Conservation (phyloP, 2,888 invertebrate genomes). For the Stegana nigrithorax region DNA sequence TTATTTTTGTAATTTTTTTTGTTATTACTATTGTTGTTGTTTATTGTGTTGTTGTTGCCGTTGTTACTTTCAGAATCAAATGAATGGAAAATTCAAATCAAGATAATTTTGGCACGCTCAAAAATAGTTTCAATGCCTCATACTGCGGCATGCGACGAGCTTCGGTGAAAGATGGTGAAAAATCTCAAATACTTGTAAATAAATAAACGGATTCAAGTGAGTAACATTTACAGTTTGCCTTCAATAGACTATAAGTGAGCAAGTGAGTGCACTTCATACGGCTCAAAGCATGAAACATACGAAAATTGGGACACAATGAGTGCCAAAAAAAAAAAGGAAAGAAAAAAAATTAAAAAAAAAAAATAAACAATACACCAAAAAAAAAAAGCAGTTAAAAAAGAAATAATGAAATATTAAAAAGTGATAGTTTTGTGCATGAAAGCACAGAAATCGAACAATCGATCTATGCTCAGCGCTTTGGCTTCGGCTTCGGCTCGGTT, state of each 20-base stretch:
- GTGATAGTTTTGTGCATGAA: slow-evolving; percentile 33
- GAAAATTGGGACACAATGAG: slow-evolving; percentile 52
- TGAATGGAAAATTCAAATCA: slow-evolving; percentile 5
- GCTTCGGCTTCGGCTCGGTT: too few relatives aligned
- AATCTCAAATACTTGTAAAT: slow-evolving; percentile 3
- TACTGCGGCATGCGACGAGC: too few relatives aligned
- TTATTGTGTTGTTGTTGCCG: too few relatives aligned
- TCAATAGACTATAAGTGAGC: neutral
- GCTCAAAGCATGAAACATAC: slow-evolving; percentile 27
- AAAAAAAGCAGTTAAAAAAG: slow-evolving; percentile 23
- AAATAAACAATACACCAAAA: slow-evolving; percentile 28
- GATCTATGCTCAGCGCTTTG: too few relatives aligned
- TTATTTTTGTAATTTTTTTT: too few relatives aligned
- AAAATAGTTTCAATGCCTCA: slow-evolving; percentile 53
- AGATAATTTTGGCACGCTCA: neutral
- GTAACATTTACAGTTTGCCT: too few relatives aligned
- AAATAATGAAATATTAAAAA: slow-evolving; percentile 23
- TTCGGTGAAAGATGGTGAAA: neutral
- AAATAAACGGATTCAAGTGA: neutral
- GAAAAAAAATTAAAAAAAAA: slow-evolving; percentile 10
- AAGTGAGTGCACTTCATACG: slow-evolving; percentile 49
- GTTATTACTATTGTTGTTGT: neutral
- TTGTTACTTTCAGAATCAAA: slow-evolving; percentile 10
- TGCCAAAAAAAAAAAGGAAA: slow-evolving; percentile 40
- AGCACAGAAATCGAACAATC: neutral